Evolutionary conservation across 2,113 vertebrate species (phyloP), one percentile per base, ranked within the genome.

Genomic region (Thunnus maccoyii): DNA sequence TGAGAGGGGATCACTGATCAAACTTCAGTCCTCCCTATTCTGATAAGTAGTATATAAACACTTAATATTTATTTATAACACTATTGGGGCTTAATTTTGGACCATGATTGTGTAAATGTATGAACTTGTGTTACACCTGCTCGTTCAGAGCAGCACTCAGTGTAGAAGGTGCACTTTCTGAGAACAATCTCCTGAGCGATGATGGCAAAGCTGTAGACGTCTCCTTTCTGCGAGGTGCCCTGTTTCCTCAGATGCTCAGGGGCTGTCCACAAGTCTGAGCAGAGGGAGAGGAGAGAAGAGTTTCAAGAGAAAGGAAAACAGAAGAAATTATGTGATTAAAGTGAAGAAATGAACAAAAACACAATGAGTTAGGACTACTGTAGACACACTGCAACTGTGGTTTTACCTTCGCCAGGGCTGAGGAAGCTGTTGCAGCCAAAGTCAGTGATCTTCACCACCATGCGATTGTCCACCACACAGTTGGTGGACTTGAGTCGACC

Each of bases 391-490:
- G 50, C 3, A 9, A 18, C 2, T n/a, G 18, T 0, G 30, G 3
- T 1, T 71, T 81, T 68, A 99, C 98, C 97, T 97, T 94, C 96
- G 54, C 79, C 96, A 6, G 96, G 95, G 85, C 91, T 94, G 0
- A 98, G 94, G 82, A 99, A 97, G 71, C 95, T 96, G 89, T 97
- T 99, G 87, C 96, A 98, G 69, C 98, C 97, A 84, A 99, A 99
- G 89, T 98, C 97, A 0, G 98, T 99, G 91, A 99, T 98, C 93
- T 99, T 99, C 78, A 99, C 98, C 76, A 99, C 97, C 98, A 99
- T 99, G 32, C 97, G 96, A 30, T 94, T 98, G 89, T 99, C 97
- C 48, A 99, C 96, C 50, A 99, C 98, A 54, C 98, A 99, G 89
- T 98, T 99, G 65, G 97, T 99, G 78, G 98, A 99, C 86, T 99